These are phyloP conservation scores for Agrochola lychnidis DNA, from an alignment of 2,888 invertebrate genomes.

Conservation along the genomic window DNA sequence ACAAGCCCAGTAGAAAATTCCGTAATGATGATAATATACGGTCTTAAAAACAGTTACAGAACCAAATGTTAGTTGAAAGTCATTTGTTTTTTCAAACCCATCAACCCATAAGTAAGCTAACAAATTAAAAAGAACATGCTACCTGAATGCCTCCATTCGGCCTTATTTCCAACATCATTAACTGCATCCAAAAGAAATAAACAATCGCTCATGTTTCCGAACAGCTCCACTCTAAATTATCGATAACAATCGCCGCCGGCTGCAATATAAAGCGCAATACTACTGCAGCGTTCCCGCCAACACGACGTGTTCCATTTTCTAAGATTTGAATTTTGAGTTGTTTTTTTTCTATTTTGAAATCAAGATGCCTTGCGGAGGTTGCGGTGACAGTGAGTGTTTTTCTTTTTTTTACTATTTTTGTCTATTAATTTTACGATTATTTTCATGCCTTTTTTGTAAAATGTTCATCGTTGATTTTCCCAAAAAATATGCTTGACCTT, in stretches of 20 bases:
- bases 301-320: slow-evolving; percentile 52
- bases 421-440: not conserved
- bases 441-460: not conserved
- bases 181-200: slow-evolving; percentile 45
- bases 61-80: not conserved
- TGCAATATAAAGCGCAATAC: slow-evolving; percentile 57
- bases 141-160: slow-evolving; percentile 20
- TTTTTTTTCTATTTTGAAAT: slow-evolving; percentile 44
- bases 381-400: slow-evolving; percentile 84
- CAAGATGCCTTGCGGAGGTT: slow-evolving; percentile 88
- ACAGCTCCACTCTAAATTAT: slow-evolving; percentile 48
- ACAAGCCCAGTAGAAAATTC: not conserved
- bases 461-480: not conserved
- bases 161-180: slow-evolving; percentile 36
- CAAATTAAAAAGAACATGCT: slow-evolving; percentile 7
- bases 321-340: slow-evolving; percentile 50
- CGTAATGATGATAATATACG: not conserved
- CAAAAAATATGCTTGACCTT: not conserved
- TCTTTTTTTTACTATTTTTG: slow-evolving; percentile 18
- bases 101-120: slow-evolving; percentile 12
- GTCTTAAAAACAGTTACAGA: not conserved
- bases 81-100: not conserved
- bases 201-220: slow-evolving; percentile 60
- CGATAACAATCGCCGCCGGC: slow-evolving; percentile 54
- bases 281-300: slow-evolving; percentile 52